Percentiles rank a stretch among this genome's conserved stretches.
phyloP scores from a whole-genome alignment of 2,113 vertebrate species.

The Zeus faber region DNA sequence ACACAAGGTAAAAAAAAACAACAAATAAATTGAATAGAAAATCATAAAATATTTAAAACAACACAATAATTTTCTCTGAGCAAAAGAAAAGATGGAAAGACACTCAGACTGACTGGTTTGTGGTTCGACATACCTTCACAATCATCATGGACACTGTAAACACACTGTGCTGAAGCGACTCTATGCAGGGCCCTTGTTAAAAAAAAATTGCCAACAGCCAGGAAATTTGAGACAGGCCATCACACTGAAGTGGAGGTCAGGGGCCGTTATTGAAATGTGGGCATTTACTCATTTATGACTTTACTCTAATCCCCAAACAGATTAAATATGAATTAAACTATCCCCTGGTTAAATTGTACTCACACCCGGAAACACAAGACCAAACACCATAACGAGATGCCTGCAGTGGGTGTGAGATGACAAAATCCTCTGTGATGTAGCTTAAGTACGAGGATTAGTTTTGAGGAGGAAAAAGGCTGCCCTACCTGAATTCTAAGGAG shows the following conservation, averaged over 20 bases:
- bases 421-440: conserved; percentile 55
- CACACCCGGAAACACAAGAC: conserved; percentile 45
- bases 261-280: conserved; percentile 11
- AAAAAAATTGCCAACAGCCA: background rate
- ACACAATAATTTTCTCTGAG: too few relatives aligned
- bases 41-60: too few relatives aligned
- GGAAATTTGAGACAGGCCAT: background rate
- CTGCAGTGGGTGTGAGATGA: conserved; percentile 45
- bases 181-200: background rate
- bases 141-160: too few relatives aligned
- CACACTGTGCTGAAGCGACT: background rate
- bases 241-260: background rate
- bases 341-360: conserved; percentile 48
- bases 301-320: conserved; percentile 36
- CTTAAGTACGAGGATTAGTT: conserved; percentile 58
- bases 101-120: too few relatives aligned
- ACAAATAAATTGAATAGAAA: too few relatives aligned
- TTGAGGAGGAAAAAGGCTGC: conserved; percentile 19
- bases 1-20: too few relatives aligned
- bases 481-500: conserved; percentile 47
- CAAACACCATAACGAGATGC: conserved; percentile 38
- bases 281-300: conserved; percentile 28
- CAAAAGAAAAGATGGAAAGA: too few relatives aligned
- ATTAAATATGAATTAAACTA: conserved; percentile 48
- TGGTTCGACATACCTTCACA: too few relatives aligned